Evolutionary conservation across 2,797 vertebrate genomes (phyloP).

Genomic region (Typhlichthys eigenmanni): DNA sequence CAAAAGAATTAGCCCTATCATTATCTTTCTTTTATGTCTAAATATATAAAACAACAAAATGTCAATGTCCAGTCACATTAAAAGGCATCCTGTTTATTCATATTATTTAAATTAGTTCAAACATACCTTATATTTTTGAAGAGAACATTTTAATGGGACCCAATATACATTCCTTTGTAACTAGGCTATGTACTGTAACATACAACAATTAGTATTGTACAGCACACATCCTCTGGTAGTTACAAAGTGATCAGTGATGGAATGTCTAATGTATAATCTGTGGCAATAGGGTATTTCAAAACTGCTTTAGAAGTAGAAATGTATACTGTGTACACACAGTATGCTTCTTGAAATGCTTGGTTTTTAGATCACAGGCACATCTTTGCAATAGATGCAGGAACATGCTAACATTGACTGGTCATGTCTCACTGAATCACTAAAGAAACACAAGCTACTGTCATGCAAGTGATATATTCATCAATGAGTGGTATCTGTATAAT

Average conservation of each 20-base stretch:
- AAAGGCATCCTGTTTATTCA: no score
- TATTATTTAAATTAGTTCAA: no score
- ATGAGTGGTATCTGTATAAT: slow-evolving; percentile 27
- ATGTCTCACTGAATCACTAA: slow-evolving; percentile 31
- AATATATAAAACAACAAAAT: no score
- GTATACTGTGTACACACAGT: slow-evolving; percentile 3
- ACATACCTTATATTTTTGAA: no score
- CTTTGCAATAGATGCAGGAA: slow-evolving; percentile 5
- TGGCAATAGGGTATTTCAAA: slow-evolving; percentile 4
- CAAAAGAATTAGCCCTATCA: no score
- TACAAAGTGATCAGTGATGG: slow-evolving; percentile 18
- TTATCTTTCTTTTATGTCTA: no score
- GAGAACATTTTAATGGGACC: not conserved
- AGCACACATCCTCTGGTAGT: slow-evolving; percentile 1
- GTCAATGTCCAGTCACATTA: no score
- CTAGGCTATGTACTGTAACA: not conserved
- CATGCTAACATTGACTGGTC: slow-evolving; percentile 9
- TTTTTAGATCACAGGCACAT: not conserved
- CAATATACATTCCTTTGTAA: not conserved
- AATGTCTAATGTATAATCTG: not conserved
- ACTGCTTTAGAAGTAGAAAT: slow-evolving; percentile 3
- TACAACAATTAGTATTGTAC: not conserved
- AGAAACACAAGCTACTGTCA: slow-evolving; percentile 13
- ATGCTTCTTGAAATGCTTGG: slow-evolving; percentile 18
- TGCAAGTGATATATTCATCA: slow-evolving; percentile 16